A percentile compares a stretch with the other conserved stretches of the same genome.
Conservation (phyloP, 2,113 vertebrate genomes). For the Phalacrocorax pelagicus region DNA sequence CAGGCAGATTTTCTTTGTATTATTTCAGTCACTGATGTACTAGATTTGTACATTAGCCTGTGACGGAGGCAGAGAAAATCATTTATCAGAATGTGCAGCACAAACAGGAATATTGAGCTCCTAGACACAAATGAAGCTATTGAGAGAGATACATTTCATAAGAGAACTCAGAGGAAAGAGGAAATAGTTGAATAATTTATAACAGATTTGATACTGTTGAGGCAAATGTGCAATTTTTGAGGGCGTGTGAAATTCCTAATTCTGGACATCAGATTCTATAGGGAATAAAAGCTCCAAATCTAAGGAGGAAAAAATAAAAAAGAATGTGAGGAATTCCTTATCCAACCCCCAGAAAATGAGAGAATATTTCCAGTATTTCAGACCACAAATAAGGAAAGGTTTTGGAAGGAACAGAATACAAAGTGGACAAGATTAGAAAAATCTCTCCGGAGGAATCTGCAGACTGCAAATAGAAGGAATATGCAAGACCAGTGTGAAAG, state of each 20-base stretch:
- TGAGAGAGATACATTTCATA: constrained; percentile 14
- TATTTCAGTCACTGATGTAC: constrained; percentile 18
- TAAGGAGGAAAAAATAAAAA: accelerated
- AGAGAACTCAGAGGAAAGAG: not conserved
- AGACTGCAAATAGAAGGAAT: not conserved
- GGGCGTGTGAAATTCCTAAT: not conserved
- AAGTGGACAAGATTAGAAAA: not conserved
- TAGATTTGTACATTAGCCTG: constrained; percentile 2
- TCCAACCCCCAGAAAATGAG: not conserved
- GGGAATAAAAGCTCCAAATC: not conserved
- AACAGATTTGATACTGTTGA: not conserved
- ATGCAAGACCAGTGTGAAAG: not conserved
- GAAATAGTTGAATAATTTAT: constrained; percentile 21
- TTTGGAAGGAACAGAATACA: not conserved
- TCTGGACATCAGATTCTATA: not conserved
- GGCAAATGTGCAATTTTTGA: not conserved
- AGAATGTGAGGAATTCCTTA: not conserved
- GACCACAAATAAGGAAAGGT: not conserved
- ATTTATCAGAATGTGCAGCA: constrained; percentile 1
- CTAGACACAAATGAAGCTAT: not conserved
- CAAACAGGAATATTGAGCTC: not conserved
- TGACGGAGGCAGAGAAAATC: not conserved
- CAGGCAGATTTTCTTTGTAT: not conserved
- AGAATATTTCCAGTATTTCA: not conserved
- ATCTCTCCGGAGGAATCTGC: not conserved